Conservation (phyloP, 2,113 vertebrate species). For the Corynorhinus townsendii region DNA sequence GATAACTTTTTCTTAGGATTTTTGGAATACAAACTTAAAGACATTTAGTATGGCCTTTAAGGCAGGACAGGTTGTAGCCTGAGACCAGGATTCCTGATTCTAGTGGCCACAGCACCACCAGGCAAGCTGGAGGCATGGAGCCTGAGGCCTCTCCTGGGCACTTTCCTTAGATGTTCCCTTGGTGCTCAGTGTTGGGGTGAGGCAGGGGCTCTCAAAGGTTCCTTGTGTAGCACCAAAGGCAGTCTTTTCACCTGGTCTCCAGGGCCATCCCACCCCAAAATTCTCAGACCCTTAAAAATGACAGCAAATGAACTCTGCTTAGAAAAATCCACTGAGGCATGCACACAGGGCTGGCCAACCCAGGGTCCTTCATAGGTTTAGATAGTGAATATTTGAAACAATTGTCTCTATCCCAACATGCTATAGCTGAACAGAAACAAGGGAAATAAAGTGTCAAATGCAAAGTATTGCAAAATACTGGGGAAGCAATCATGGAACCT, state of each 20-base stretch:
- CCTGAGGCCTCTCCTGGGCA: rapidly evolving
- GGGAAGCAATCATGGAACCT: background rate
- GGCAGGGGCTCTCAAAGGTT: background rate
- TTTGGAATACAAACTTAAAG: background rate
- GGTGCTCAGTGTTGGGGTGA: background rate
- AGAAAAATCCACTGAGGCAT: background rate
- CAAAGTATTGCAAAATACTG: background rate
- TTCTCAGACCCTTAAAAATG: background rate
- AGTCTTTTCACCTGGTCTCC: background rate
- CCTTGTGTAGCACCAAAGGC: background rate
- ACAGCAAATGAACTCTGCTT: background rate
- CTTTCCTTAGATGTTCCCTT: too few relatives aligned
- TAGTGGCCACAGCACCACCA: background rate
- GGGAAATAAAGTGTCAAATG: background rate
- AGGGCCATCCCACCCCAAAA: background rate
- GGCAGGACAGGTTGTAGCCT: background rate
- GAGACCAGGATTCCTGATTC: background rate
- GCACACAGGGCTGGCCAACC: background rate
- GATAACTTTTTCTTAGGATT: background rate
- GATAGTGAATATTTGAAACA: background rate
- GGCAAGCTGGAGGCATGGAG: background rate
- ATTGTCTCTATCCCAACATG: background rate
- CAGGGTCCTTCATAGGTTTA: background rate
- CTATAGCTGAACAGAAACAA: background rate
- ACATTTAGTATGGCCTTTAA: background rate